Percentiles rank a stretch among this genome's conserved stretches.
phyloP scores from a whole-genome alignment of 2,113 vertebrate genomes.

The Notothenia rossii region DNA sequence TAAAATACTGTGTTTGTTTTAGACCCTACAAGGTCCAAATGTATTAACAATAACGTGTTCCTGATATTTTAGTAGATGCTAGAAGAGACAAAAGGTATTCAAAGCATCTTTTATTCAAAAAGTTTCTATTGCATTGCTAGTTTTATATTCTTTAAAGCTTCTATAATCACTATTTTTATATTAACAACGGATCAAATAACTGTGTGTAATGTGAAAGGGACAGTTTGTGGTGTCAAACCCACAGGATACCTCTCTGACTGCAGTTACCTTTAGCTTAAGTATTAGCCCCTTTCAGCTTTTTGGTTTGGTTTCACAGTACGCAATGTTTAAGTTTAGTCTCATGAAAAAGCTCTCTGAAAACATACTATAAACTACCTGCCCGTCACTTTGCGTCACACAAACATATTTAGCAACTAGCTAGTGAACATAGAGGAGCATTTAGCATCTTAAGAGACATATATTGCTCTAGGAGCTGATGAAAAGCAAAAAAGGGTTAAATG shows the following conservation, averaged over 20 bases:
- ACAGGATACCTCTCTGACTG: background rate
- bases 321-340: background rate
- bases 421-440: no score
- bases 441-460: background rate
- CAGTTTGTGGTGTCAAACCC: background rate
- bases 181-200: background rate
- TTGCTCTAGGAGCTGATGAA: background rate
- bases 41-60: conserved; percentile 1
- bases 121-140: background rate
- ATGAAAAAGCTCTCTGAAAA: background rate
- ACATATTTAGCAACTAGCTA: background rate
- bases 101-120: background rate
- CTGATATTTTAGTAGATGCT: background rate
- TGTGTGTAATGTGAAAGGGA: background rate
- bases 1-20: background rate
- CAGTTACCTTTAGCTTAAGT: background rate
- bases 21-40: background rate
- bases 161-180: background rate
- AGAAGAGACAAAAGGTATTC: background rate
- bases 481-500: no score
- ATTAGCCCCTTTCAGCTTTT: background rate
- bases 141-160: background rate
- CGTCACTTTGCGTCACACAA: background rate
- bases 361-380: background rate
- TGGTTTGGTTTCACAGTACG: background rate